phyloP scores from a whole-genome alignment of 2,797 vertebrate species.

The Eutrigla gurnardus region DNA sequence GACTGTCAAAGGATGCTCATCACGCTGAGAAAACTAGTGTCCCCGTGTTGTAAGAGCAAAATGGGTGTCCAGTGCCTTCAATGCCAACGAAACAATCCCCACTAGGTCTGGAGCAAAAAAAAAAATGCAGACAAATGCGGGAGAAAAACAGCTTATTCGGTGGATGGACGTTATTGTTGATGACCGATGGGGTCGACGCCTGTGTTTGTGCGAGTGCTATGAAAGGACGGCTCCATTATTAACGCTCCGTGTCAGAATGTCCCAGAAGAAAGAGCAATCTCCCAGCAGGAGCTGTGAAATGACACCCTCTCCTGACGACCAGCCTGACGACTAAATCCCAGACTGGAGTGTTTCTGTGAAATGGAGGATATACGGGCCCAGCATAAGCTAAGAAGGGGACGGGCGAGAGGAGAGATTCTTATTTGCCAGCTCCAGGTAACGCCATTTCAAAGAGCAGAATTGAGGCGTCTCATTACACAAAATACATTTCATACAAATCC shows the following conservation, averaged over 20 bases:
- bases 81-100: conserved; percentile 2
- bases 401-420: conserved; percentile 53
- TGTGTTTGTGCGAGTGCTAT: conserved; percentile 43
- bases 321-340: conserved; percentile 60
- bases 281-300: conserved; percentile 69
- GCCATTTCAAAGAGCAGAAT: conserved; percentile 65
- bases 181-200: conserved; percentile 54
- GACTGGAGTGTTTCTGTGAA: conserved; percentile 55
- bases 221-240: conserved; percentile 60
- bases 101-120: background rate
- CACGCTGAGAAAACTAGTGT: conserved; percentile 52
- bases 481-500: conserved; percentile 68
- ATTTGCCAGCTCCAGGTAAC: conserved; percentile 73
- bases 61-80: conserved; percentile 40
- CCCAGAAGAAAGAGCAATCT: conserved; percentile 65
- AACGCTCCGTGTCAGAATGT: conserved; percentile 58
- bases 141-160: conserved; percentile 36
- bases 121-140: background rate
- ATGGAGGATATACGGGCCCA: conserved; percentile 41
- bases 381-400: conserved; percentile 45
- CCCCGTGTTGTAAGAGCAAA: conserved; percentile 43
- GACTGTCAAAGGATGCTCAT: conserved; percentile 73
- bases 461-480: conserved; percentile 69
- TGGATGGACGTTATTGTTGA: conserved; percentile 59
- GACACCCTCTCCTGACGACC: conserved; percentile 58